Evolutionary conservation across 2,113 vertebrate genomes (phyloP).

Genomic region (Syrmaticus mikado): DNA sequence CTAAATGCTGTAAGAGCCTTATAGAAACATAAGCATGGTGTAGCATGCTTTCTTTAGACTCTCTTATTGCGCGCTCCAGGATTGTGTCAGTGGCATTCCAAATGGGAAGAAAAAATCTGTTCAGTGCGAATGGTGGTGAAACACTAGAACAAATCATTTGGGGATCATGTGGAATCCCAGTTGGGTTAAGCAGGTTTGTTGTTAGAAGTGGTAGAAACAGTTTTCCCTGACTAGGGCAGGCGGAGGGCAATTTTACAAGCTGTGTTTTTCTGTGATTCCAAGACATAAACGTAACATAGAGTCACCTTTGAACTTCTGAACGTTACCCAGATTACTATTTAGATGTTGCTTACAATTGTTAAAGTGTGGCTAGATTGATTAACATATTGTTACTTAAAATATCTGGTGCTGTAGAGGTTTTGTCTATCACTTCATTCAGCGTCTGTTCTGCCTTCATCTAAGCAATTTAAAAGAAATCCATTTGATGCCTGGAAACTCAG

Average conservation of each 20-base stretch:
- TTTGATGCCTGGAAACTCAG: not conserved
- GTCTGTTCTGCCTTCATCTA: not conserved
- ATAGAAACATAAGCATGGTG: not conserved
- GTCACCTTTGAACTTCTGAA: not conserved
- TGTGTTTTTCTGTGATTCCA: not conserved
- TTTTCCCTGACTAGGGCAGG: not conserved
- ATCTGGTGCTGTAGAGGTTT: not conserved
- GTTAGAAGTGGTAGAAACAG: not conserved
- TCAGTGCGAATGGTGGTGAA: not conserved
- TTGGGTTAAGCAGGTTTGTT: not conserved
- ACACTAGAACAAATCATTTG: not conserved
- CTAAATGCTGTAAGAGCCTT: not conserved
- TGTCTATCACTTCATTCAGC: not conserved
- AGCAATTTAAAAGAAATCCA: not conserved
- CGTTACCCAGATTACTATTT: not conserved
- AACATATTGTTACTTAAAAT: not conserved
- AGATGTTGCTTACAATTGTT: not conserved
- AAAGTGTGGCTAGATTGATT: not conserved
- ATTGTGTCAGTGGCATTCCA: not conserved
- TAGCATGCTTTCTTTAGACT: not conserved
- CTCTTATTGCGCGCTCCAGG: not conserved
- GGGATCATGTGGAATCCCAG: not conserved
- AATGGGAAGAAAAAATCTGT: not conserved
- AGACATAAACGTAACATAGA: not conserved
- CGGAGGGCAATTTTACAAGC: not conserved